Evolutionary conservation across 1,140 invertebrate genomes (phyloP).

Genomic region (Penaeus vannamei): DNA sequence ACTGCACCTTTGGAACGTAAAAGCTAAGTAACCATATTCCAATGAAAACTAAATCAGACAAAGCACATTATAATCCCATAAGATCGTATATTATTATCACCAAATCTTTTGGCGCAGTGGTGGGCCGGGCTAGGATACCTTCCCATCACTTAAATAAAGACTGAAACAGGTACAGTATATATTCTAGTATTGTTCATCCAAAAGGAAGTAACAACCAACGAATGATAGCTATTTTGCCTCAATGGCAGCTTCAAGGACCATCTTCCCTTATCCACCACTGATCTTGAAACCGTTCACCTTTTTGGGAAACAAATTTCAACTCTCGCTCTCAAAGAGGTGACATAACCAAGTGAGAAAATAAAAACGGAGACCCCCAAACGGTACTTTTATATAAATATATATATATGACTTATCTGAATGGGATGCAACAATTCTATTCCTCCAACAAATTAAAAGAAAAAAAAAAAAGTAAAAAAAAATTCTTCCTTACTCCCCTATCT

Average conservation of each 20-base stretch:
- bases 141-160: conserved; percentile 27
- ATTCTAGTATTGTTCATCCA: background rate
- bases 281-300: conserved; percentile 4
- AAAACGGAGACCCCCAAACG: conserved; percentile 59
- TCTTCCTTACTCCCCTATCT: conserved; percentile 50
- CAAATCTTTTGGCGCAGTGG: too few relatives aligned
- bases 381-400: conserved; percentile 23
- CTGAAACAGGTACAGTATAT: background rate
- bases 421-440: conserved; percentile 57
- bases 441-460: conserved; percentile 39
- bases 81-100: background rate
- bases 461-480: conserved; percentile 44
- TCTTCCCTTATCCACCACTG: conserved; percentile 45
- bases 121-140: background rate
- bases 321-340: conserved; percentile 21
- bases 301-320: conserved; percentile 12
- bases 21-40: conserved; percentile 1
- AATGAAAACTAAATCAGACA: conserved; percentile 38
- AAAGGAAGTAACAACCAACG: conserved; percentile 36
- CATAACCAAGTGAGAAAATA: conserved; percentile 14
- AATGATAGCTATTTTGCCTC: conserved; percentile 28
- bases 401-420: conserved; percentile 20
- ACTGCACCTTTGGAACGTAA: background rate
- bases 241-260: conserved; percentile 39
- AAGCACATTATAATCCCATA: conserved; percentile 47